Evolutionary conservation across 2,888 invertebrate species (phyloP).

Genomic region (Sicus ferrugineus): DNA sequence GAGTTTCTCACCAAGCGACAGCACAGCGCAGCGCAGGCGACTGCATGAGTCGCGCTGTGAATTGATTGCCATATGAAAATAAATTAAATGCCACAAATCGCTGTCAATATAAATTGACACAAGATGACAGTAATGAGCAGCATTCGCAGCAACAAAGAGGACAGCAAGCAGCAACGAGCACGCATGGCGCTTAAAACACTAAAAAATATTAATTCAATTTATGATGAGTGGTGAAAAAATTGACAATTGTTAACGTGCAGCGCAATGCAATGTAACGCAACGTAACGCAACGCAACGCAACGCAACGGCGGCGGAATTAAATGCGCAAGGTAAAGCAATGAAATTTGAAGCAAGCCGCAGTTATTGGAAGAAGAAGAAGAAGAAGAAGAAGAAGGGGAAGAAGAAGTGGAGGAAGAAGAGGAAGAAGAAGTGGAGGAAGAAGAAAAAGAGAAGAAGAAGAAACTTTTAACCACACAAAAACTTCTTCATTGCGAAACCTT

Average conservation of each 20-base stretch:
- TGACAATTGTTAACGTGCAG: constrained; percentile 6
- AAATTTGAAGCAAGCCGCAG: too few relatives aligned
- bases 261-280: not conserved
- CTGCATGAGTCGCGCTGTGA: constrained; percentile 22
- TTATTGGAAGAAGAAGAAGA: too few relatives aligned
- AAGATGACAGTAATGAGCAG: constrained; percentile 12
- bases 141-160: constrained; percentile 13
- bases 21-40: not conserved
- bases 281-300: not conserved
- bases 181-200: constrained; percentile 3
- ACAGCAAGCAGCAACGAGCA: not conserved
- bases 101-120: constrained; percentile 26
- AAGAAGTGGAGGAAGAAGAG: too few relatives aligned
- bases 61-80: constrained; percentile 15
- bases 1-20: constrained; percentile 1
- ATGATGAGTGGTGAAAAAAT: constrained; percentile 6
- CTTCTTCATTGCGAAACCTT: not conserved
- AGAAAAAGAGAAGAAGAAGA: too few relatives aligned
- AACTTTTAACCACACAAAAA: not conserved
- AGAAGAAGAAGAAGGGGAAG: too few relatives aligned
- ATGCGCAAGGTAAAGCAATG: not conserved
- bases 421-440: too few relatives aligned
- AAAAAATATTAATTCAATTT: constrained; percentile 16
- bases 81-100: constrained; percentile 15
- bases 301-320: not conserved